These are phyloP conservation scores for Papilio elwesi DNA, from an alignment of 2,888 invertebrate genomes.

Conservation along the genomic window DNA sequence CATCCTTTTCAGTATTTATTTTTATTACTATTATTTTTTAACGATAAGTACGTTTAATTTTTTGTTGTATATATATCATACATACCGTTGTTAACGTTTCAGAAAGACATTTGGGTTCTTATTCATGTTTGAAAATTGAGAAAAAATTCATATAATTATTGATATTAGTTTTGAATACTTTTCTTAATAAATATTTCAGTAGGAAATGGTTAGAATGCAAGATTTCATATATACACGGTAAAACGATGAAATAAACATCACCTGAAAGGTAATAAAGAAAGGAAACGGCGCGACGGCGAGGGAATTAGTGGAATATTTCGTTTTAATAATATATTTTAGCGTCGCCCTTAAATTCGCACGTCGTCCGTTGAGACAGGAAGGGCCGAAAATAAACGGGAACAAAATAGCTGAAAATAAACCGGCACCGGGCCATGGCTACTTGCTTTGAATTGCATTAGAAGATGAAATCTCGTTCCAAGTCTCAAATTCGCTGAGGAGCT, in stretches of 20 bases:
- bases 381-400: conserved; percentile 79
- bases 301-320: conserved; percentile 41
- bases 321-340: conserved; percentile 47
- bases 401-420: conserved; percentile 79
- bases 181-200: background rate
- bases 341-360: conserved; percentile 80
- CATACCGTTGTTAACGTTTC: no score
- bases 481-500: background rate
- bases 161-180: background rate
- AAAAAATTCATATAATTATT: no score
- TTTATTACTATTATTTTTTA: no score
- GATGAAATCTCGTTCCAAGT: conserved; percentile 43
- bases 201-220: background rate
- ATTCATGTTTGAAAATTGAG: no score
- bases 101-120: no score
- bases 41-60: no score
- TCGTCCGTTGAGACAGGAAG: conserved; percentile 75
- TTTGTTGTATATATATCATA: no score
- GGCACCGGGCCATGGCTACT: conserved; percentile 58
- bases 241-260: conserved; percentile 9
- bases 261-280: conserved; percentile 25
- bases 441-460: conserved; percentile 51
- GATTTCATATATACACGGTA: conserved; percentile 6
- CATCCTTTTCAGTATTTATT: no score
- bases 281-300: conserved; percentile 19